phyloP scores from a whole-genome alignment of 2,888 invertebrate species.

The Pilophorus perplexus region DNA sequence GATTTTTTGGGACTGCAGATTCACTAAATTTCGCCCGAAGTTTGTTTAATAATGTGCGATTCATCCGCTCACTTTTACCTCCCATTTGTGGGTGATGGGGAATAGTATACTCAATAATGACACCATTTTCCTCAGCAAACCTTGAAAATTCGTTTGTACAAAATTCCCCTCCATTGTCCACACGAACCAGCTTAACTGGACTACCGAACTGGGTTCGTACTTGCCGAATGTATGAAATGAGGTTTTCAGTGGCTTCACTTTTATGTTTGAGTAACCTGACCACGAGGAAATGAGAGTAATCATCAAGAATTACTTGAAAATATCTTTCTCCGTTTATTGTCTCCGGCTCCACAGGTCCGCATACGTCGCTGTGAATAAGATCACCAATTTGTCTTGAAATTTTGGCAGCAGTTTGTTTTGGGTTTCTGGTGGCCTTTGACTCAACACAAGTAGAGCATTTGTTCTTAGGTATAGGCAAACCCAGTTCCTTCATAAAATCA shows the following conservation, averaged over 20 bases:
- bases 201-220: not conserved
- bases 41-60: conserved; percentile 48
- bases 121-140: conserved; percentile 47
- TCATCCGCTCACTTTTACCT: conserved; percentile 49
- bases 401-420: no score
- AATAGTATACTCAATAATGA: conserved; percentile 47
- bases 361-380: no score
- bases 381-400: no score
- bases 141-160: conserved; percentile 47
- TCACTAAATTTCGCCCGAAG: conserved; percentile 26
- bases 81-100: conserved; percentile 49
- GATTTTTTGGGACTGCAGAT: conserved; percentile 39
- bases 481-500: not conserved
- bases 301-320: no score
- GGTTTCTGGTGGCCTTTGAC: no score
- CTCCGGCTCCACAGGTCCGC: no score
- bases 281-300: no score
- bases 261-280: no score
- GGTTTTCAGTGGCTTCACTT: no score
- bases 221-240: not conserved
- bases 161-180: conserved; percentile 49
- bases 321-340: no score
- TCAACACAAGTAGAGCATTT: no score
- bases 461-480: no score
- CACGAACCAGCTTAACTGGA: conserved; percentile 44